Evolutionary conservation across 2,888 invertebrate genomes (phyloP).

Genomic region (Ophion obscuratus): DNA sequence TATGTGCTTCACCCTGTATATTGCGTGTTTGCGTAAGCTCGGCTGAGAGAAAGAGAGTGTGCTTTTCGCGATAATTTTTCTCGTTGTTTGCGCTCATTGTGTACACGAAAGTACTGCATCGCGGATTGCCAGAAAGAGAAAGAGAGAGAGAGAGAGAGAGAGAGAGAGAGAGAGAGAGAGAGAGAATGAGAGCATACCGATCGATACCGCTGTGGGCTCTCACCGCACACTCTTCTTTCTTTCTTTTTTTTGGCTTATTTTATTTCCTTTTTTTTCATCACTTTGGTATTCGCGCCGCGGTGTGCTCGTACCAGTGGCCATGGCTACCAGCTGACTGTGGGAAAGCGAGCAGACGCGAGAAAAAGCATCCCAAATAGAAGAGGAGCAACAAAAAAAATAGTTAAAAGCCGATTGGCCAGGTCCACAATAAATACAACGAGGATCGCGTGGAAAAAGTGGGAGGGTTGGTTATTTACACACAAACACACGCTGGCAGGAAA

Average conservation of each 20-base stretch:
- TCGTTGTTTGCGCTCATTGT: slow-evolving; percentile 45
- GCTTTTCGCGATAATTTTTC: slow-evolving; percentile 51
- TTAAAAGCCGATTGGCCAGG: slow-evolving; percentile 58
- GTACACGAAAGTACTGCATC: slow-evolving; percentile 22
- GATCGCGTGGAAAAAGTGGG: slow-evolving; percentile 3
- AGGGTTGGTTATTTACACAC: slow-evolving; percentile 53
- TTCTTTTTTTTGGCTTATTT: too few species aligned
- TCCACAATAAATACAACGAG: slow-evolving; percentile 56
- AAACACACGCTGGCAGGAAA: slow-evolving; percentile 63
- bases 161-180: too few species aligned
- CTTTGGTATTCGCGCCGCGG: slow-evolving; percentile 28
- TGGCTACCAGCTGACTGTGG: slow-evolving; percentile 10
- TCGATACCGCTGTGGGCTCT: slow-evolving; percentile 24
- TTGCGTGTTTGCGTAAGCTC: background rate
- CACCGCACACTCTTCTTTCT: background rate
- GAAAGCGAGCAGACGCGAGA: slow-evolving; percentile 32
- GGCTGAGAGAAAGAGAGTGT: background rate
- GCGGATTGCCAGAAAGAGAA: too few species aligned
- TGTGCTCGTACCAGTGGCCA: background rate
- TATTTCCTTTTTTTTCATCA: slow-evolving; percentile 40
- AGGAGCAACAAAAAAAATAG: slow-evolving; percentile 27
- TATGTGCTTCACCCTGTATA: background rate
- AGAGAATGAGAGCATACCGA: background rate
- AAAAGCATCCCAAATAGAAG: slow-evolving; percentile 28
- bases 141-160: too few species aligned